phyloP scores from a whole-genome alignment of 2,113 vertebrate genomes.

The Kobus ellipsiprymnus region DNA sequence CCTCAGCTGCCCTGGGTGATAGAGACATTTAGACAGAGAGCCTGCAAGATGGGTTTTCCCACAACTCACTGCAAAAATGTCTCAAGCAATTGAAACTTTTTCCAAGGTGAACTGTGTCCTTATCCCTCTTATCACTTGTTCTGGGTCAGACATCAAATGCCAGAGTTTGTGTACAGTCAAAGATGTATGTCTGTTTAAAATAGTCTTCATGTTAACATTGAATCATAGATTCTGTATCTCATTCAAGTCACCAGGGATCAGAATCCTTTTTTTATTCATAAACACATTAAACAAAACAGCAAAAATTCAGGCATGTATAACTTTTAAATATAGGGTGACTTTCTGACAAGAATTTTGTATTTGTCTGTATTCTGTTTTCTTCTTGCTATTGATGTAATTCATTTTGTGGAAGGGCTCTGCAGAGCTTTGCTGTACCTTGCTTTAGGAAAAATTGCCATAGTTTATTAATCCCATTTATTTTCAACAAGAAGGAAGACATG shows the following conservation, averaged over 20 bases:
- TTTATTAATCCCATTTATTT: conserved; percentile 48
- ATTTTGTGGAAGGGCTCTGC: not conserved
- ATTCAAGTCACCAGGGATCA: not conserved
- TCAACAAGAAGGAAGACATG: not conserved
- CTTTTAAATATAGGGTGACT: not conserved
- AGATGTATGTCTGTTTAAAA: not conserved
- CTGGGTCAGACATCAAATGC: not conserved
- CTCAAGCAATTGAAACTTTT: not conserved
- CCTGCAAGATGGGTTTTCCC: not conserved
- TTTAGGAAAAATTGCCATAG: not conserved
- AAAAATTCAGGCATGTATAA: not conserved
- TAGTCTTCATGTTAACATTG: not conserved
- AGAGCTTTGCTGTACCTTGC: not conserved
- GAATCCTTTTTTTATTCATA: not conserved
- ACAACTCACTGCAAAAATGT: not conserved
- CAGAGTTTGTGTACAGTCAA: not conserved
- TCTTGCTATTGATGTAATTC: not conserved
- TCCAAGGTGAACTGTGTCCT: not conserved
- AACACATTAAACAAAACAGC: not conserved
- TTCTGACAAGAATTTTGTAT: not conserved
- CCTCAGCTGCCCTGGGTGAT: not conserved
- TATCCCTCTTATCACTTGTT: not conserved
- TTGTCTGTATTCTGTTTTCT: not conserved
- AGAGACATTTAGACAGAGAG: not conserved
- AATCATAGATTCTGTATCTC: not conserved